These are phyloP conservation scores for Bombus waltoni DNA, from an alignment of 1,140 invertebrate species.

Conservation along the genomic window DNA sequence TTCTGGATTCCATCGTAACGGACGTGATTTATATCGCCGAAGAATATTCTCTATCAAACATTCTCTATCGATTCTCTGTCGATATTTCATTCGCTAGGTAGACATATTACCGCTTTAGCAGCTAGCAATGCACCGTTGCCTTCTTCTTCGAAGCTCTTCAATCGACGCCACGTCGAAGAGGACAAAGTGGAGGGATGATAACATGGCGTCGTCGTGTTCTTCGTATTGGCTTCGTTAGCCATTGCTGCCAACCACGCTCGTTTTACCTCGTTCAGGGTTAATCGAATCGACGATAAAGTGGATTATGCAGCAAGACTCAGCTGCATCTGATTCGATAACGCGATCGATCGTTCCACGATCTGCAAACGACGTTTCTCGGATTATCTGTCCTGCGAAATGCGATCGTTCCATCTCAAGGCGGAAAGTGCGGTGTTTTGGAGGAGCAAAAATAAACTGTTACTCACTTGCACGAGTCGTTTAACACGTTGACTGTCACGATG, in stretches of 20 bases:
- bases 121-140: background rate
- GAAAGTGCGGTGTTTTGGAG: background rate
- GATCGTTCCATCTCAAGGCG: background rate
- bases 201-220: conserved; percentile 1
- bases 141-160: background rate
- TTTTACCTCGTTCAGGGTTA: conserved; percentile 60
- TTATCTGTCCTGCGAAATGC: background rate
- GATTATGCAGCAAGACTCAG: conserved; percentile 59
- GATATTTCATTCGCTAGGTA: background rate
- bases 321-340: conserved; percentile 60
- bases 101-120: background rate
- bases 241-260: conserved; percentile 47
- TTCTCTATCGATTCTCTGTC: background rate
- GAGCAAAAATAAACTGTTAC: background rate
- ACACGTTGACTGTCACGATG: too few relatives aligned
- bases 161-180: conserved; percentile 9
- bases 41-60: background rate
- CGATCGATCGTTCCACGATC: conserved; percentile 33
- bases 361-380: background rate
- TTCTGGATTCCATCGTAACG: background rate
- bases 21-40: background rate
- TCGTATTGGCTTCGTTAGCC: conserved; percentile 57
- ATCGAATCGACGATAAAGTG: conserved; percentile 62
- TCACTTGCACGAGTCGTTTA: too few relatives aligned
- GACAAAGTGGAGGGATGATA: conserved; percentile 22